Evolutionary conservation across 2,113 vertebrate species (phyloP).

Genomic region (Poecilia latipinna): DNA sequence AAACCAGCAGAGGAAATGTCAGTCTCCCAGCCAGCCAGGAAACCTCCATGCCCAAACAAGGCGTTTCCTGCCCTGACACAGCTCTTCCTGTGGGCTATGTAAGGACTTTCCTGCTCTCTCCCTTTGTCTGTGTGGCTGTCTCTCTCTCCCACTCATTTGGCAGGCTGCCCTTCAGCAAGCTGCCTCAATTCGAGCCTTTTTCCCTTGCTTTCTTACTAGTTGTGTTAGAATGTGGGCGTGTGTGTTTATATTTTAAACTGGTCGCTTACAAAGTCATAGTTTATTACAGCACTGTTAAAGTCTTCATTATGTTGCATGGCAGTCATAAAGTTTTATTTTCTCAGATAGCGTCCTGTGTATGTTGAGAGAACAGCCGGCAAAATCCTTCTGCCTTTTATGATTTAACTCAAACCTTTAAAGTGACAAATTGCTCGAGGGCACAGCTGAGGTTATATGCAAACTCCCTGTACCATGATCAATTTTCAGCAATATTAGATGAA

Average conservation of each 20-base stretch:
- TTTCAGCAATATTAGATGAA: too few species aligned
- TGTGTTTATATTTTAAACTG: slow-evolving; percentile 28
- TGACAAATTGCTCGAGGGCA: too few species aligned
- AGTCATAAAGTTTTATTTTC: background rate
- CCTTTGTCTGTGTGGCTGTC: slow-evolving; percentile 32
- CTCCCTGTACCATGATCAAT: too few species aligned
- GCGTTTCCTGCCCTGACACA: slow-evolving; percentile 82
- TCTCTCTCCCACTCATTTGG: slow-evolving; percentile 74
- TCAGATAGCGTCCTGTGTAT: background rate
- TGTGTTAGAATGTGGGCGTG: slow-evolving; percentile 36
- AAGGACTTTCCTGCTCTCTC: slow-evolving; percentile 82
- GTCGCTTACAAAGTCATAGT: slow-evolving; percentile 26
- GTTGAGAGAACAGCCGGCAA: slow-evolving; percentile 8
- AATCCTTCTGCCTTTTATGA: background rate
- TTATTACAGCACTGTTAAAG: slow-evolving; percentile 27
- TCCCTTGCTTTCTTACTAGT: slow-evolving; percentile 43
- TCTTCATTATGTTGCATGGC: background rate
- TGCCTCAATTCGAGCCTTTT: slow-evolving; percentile 72
- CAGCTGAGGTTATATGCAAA: too few species aligned
- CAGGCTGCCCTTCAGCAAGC: slow-evolving; percentile 77
- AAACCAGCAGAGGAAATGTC: slow-evolving; percentile 82
- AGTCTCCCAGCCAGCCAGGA: slow-evolving; percentile 78
- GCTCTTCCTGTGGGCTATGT: slow-evolving; percentile 85
- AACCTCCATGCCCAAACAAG: slow-evolving; percentile 83
- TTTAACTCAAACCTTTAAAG: too few species aligned